These are phyloP conservation scores for Nebria brevicollis DNA, from an alignment of 2,888 invertebrate species.

Conservation along the genomic window DNA sequence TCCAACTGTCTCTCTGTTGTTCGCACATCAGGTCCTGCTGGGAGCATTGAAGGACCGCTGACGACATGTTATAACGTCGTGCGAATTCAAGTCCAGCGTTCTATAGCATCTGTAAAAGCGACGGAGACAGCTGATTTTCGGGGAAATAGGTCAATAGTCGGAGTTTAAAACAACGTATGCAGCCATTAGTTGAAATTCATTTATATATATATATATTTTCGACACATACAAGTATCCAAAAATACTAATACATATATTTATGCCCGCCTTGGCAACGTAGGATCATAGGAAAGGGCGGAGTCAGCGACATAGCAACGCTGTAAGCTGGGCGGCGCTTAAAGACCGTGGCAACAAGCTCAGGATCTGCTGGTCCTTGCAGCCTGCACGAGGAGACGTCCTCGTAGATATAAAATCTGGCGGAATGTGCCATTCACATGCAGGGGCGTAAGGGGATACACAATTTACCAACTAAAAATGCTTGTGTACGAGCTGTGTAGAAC, in stretches of 20 bases:
- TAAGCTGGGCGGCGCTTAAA: slow-evolving; percentile 5
- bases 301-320: slow-evolving; percentile 3
- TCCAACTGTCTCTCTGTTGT: too few relatives aligned
- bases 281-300: background rate
- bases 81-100: too few relatives aligned
- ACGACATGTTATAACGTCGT: too few relatives aligned
- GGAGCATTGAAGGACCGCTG: too few relatives aligned
- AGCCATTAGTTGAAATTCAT: background rate
- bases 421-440: background rate
- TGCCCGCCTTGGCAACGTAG: slow-evolving; percentile 10
- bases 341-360: slow-evolving; percentile 2
- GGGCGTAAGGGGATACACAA: background rate
- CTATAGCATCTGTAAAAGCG: too few relatives aligned
- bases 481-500: background rate
- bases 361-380: background rate
- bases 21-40: too few relatives aligned
- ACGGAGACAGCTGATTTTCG: too few relatives aligned
- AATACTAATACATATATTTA: background rate
- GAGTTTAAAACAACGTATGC: background rate
- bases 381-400: background rate
- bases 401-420: background rate
- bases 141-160: background rate
- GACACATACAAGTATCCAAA: background rate
- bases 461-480: background rate
- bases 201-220: background rate